phyloP scores from a whole-genome alignment of 2,888 invertebrate genomes.

The Proisotoma minuta region DNA sequence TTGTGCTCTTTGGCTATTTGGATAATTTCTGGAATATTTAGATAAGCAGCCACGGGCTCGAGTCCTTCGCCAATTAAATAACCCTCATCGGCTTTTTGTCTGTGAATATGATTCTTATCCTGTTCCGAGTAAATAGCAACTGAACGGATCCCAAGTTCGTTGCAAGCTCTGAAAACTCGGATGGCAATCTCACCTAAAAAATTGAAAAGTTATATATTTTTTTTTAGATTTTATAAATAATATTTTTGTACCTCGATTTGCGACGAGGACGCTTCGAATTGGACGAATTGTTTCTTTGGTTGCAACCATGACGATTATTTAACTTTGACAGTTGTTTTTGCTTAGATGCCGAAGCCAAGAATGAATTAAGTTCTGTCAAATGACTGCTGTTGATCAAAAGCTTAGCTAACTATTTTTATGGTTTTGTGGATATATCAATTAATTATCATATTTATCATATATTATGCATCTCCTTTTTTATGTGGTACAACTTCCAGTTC shows the following conservation, averaged over 20 bases:
- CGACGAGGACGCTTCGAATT: slow-evolving; percentile 89
- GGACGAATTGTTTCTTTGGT: too few relatives aligned
- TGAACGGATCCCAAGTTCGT: slow-evolving; percentile 90
- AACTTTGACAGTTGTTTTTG: too few relatives aligned
- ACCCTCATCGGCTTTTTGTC: slow-evolving; percentile 97
- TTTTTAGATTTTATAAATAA: background rate
- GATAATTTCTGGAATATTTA: slow-evolving; percentile 95
- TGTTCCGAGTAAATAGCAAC: slow-evolving; percentile 98
- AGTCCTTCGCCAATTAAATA: slow-evolving; percentile 93
- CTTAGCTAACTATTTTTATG: too few relatives aligned
- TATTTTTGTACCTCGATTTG: slow-evolving; percentile 72
- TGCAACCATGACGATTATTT: too few relatives aligned
- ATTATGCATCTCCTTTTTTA: too few relatives aligned
- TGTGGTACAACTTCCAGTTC: too few relatives aligned
- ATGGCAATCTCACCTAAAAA: slow-evolving; percentile 87
- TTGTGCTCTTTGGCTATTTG: slow-evolving; percentile 89
- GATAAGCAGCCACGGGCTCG: slow-evolving; percentile 94
- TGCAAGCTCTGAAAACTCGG: slow-evolving; percentile 95
- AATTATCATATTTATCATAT: too few relatives aligned
- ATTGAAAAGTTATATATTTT: slow-evolving; percentile 12
- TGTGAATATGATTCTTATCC: slow-evolving; percentile 94
- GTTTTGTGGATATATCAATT: too few relatives aligned
- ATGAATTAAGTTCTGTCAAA: too few relatives aligned
- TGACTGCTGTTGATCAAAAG: too few relatives aligned
- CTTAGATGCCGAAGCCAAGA: too few relatives aligned